These are phyloP conservation scores for Auanema freiburgensis DNA, from an alignment of 2,888 invertebrate genomes.

Conservation along the genomic window DNA sequence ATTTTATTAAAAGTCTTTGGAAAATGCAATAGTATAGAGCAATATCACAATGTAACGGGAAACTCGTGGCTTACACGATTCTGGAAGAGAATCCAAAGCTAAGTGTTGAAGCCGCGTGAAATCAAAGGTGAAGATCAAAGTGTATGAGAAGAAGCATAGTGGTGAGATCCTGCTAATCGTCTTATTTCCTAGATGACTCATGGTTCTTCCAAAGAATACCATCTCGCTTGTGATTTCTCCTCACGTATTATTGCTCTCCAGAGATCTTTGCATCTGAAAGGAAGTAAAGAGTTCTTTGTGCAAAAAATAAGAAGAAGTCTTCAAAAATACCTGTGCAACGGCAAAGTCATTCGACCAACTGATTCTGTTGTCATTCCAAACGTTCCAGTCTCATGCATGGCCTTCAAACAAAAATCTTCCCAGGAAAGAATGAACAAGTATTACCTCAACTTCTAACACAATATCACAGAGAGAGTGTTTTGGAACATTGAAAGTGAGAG, in stretches of 20 bases:
- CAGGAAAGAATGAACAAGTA: not conserved
- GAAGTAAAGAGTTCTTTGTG: too few species aligned
- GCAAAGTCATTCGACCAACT: constrained; percentile 57
- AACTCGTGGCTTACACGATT: too few species aligned
- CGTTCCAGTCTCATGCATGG: constrained; percentile 59
- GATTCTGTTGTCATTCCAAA: constrained; percentile 57
- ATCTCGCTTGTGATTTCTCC: constrained; percentile 62
- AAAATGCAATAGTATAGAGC: too few species aligned
- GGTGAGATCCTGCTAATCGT: too few species aligned
- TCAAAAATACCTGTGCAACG: constrained; percentile 49
- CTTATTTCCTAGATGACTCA: too few species aligned
- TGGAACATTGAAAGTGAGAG: constrained; percentile 57
- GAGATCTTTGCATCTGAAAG: constrained; percentile 58
- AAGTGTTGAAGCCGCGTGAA: too few species aligned
- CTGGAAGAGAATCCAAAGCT: too few species aligned
- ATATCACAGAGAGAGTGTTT: constrained; percentile 60
- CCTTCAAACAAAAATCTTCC: constrained; percentile 36
- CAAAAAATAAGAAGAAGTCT: not conserved
- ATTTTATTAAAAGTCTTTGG: too few species aligned
- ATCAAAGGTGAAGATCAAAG: too few species aligned
- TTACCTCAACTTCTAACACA: constrained; percentile 55
- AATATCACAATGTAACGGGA: too few species aligned
- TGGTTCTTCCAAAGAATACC: constrained; percentile 61
- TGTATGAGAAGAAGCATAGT: too few species aligned
- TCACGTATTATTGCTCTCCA: constrained; percentile 63